Percentiles rank a stretch among this genome's conserved stretches.
phyloP scores from a whole-genome alignment of 2,888 invertebrate species.

The Patella pellucida region DNA sequence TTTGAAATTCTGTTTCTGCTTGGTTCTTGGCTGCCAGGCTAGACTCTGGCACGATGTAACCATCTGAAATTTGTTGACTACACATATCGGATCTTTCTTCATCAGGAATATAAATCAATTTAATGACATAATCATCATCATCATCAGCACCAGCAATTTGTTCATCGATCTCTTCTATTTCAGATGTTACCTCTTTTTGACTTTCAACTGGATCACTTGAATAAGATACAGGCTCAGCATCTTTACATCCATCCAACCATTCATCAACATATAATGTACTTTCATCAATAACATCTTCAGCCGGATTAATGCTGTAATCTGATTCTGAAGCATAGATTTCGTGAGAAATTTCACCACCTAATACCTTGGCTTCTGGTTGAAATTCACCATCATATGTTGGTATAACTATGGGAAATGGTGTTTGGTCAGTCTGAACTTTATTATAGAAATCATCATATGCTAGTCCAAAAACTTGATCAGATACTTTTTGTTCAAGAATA shows the following conservation, averaged over 20 bases:
- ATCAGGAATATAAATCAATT: neutral
- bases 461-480: slow-evolving; percentile 3
- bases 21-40: neutral
- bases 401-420: neutral
- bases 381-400: neutral
- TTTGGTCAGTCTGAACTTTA: neutral
- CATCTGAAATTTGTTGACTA: neutral
- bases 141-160: neutral
- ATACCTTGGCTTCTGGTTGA: neutral
- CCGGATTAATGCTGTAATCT: neutral
- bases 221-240: neutral
- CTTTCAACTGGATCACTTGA: neutral
- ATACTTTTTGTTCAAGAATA: slow-evolving; percentile 13
- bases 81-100: neutral
- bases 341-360: too few relatives aligned
- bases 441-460: slow-evolving; percentile 1
- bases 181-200: neutral
- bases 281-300: neutral
- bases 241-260: neutral
- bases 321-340: neutral
- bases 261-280: neutral
- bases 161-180: neutral
- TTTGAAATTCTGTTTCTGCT: slow-evolving; percentile 2
- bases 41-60: neutral
- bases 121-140: slow-evolving; percentile 4